Evolutionary conservation across 2,113 vertebrate species (phyloP).

Genomic region (Neodontobutis hainanensis): DNA sequence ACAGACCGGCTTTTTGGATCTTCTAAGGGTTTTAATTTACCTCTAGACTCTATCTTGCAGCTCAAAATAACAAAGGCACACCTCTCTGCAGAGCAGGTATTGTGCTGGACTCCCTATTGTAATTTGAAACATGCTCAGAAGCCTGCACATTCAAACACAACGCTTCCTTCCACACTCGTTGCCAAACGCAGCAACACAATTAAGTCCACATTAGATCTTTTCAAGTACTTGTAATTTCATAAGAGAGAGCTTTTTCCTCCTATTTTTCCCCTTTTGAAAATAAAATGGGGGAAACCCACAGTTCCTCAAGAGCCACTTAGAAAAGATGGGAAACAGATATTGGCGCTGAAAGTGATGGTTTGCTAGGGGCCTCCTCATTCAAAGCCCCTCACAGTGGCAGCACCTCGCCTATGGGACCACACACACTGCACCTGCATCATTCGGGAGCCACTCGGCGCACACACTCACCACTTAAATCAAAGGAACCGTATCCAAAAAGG

Average conservation of each 20-base stretch:
- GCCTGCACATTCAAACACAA: constrained; percentile 35
- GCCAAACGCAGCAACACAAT: constrained; percentile 77
- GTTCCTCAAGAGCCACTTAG: constrained; percentile 77
- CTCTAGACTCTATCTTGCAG: constrained; percentile 49
- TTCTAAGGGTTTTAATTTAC: constrained; percentile 15
- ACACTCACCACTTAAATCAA: constrained; percentile 36
- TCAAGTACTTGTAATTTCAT: constrained; percentile 84
- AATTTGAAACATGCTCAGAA: constrained; percentile 78
- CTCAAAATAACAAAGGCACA: constrained; percentile 72
- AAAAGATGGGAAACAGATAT: constrained; percentile 84
- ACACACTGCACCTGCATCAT: constrained; percentile 68
- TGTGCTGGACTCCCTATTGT: constrained; percentile 72
- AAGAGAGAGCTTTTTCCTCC: constrained; percentile 66
- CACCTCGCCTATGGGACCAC: constrained; percentile 73
- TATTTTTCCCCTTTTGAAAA: constrained; percentile 53
- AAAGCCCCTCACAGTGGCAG: constrained; percentile 27
- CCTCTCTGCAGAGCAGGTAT: constrained; percentile 59
- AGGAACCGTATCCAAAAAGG: constrained; percentile 23
- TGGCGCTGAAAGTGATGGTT: constrained; percentile 73
- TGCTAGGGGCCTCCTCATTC: constrained; percentile 70
- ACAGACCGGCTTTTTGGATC: background rate
- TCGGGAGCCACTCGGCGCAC: constrained; percentile 37
- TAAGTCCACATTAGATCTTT: constrained; percentile 86
- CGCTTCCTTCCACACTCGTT: constrained; percentile 66
- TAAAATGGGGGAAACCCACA: constrained; percentile 69